Evolutionary conservation across 2,797 vertebrate species (phyloP).

Genomic region (Crax fasciolata): DNA sequence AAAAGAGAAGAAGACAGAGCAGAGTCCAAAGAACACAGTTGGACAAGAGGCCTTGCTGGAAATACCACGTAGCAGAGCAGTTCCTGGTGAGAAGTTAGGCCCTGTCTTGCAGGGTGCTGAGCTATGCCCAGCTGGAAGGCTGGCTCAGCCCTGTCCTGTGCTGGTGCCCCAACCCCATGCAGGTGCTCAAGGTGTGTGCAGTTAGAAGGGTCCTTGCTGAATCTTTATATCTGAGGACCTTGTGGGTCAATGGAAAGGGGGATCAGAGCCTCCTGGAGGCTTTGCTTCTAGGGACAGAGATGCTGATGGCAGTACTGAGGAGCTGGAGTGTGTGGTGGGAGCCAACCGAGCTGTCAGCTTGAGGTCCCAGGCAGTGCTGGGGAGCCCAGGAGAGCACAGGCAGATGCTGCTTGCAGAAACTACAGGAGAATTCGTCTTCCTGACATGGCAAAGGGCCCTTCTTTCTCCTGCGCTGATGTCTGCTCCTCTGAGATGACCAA

Average conservation of each 20-base stretch:
- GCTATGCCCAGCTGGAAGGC: rapidly evolving
- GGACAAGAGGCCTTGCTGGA: neutral
- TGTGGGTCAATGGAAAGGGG: neutral
- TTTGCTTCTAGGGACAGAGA: neutral
- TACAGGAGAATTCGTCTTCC: neutral
- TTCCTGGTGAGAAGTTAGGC: neutral
- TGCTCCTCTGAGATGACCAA: neutral
- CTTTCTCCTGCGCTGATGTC: neutral
- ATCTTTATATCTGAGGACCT: neutral
- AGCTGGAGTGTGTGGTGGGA: neutral
- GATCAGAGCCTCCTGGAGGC: neutral
- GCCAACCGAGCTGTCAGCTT: neutral
- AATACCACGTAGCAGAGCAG: rapidly evolving
- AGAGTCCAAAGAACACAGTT: neutral
- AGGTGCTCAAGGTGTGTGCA: neutral
- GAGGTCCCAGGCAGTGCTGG: neutral
- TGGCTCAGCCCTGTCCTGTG: rapidly evolving
- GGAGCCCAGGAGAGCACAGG: neutral
- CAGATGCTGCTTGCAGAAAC: neutral
- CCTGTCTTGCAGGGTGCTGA: neutral
- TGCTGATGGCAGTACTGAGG: neutral
- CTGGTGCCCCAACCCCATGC: neutral
- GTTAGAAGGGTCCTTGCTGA: neutral
- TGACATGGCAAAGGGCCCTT: neutral
- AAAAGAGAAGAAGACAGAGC: neutral